These are phyloP conservation scores for Tauraco erythrolophus DNA, from an alignment of 2,113 vertebrate species.

Conservation along the genomic window DNA sequence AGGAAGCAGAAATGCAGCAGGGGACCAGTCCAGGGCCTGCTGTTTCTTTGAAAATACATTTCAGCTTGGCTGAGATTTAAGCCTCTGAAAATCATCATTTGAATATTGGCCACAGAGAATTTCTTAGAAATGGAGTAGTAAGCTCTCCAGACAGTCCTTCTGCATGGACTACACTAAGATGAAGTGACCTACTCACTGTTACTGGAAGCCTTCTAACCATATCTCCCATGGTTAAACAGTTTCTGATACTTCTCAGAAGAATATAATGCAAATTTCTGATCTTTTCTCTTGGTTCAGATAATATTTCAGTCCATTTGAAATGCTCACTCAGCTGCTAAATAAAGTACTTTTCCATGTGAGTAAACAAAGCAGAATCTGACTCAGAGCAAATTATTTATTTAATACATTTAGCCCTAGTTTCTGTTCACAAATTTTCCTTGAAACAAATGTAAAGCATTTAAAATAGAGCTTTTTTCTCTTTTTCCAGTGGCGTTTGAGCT, in stretches of 20 bases:
- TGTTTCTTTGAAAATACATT: neutral
- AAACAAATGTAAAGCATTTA: neutral
- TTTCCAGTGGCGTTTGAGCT: neutral
- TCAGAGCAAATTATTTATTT: constrained; percentile 55
- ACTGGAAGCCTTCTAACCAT: neutral
- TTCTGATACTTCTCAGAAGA: neutral
- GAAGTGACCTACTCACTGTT: neutral
- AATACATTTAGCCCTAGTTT: constrained; percentile 33
- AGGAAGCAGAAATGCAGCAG: neutral
- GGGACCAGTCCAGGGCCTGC: neutral
- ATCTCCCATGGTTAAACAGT: neutral
- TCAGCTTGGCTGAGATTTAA: neutral
- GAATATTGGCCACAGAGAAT: neutral
- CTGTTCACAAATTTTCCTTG: neutral
- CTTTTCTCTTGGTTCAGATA: neutral
- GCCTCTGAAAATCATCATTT: neutral
- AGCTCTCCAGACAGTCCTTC: neutral
- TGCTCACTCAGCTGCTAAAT: constrained; percentile 27
- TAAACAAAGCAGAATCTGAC: constrained; percentile 19
- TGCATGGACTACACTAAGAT: neutral
- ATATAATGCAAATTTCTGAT: neutral
- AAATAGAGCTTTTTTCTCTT: neutral
- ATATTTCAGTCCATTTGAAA: neutral
- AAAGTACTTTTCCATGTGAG: constrained; percentile 20
- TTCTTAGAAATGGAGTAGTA: neutral